A percentile compares a stretch with the other conserved stretches of the same genome.
Evolutionary conservation across 2,888 invertebrate species (phyloP).

Genomic region (Megalurothrips usitatus): DNA sequence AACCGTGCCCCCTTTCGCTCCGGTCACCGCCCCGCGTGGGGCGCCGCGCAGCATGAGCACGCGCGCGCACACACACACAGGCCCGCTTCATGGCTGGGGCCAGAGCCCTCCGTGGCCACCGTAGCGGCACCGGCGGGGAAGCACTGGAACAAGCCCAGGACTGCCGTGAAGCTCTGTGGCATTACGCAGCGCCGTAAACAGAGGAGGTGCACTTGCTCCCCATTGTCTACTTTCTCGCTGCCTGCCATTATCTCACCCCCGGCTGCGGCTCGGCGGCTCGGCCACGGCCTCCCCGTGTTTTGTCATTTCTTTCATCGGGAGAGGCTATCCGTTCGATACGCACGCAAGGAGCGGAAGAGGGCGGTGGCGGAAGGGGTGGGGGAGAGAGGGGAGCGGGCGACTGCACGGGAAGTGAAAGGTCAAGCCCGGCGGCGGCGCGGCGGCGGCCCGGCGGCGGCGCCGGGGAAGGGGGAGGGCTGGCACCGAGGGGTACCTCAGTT

Average conservation of each 20-base stretch:
- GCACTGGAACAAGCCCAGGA: too few species aligned
- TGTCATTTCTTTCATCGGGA: neutral
- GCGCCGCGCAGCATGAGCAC: too few species aligned
- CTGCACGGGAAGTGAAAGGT: conserved; percentile 8
- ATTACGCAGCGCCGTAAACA: too few species aligned
- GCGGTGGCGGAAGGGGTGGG: neutral
- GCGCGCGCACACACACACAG: too few species aligned
- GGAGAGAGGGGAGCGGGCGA: neutral
- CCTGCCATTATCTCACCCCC: neutral
- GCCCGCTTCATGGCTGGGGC: too few species aligned
- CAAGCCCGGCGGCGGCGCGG: neutral
- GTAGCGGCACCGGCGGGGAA: neutral
- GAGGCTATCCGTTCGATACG: conserved; percentile 5
- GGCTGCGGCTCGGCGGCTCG: neutral
- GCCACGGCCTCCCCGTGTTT: neutral
- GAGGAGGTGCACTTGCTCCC: too few species aligned
- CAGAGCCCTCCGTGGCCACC: too few species aligned
- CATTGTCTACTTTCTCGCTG: too few species aligned
- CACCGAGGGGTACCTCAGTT: neutral
- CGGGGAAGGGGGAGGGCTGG: neutral
- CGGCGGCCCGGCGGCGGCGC: neutral
- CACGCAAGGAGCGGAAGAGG: neutral
- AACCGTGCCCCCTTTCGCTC: too few species aligned
- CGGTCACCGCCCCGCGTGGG: too few species aligned
- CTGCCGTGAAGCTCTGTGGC: too few species aligned